A percentile compares a stretch with the other conserved stretches of the same genome.
Evolutionary conservation across 2,113 vertebrate species (phyloP).

Genomic region (Eublepharis macularius): DNA sequence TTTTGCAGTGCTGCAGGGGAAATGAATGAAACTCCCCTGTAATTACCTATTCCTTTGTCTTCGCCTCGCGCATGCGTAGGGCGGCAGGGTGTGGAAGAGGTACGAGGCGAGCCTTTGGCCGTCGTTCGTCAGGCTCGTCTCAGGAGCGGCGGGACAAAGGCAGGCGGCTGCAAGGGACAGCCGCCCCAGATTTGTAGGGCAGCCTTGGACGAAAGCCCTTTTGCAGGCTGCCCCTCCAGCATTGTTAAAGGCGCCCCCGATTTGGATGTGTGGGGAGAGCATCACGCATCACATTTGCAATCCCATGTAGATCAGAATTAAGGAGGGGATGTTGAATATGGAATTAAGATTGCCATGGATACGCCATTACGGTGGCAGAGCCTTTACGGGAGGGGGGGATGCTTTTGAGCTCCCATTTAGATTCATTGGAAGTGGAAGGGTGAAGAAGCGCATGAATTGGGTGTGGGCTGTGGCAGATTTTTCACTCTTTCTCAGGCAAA

Average conservation of each 20-base stretch:
- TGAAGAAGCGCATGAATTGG: background rate
- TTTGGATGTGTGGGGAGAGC: background rate
- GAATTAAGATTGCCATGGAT: background rate
- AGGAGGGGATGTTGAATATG: background rate
- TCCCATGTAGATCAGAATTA: background rate
- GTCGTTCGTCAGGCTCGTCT: conserved; percentile 45
- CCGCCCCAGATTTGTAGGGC: background rate
- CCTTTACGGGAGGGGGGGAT: background rate
- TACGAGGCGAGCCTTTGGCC: conserved; percentile 40
- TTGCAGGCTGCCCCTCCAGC: background rate
- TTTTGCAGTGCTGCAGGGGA: conserved; percentile 45
- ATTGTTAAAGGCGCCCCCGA: background rate
- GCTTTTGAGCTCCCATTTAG: background rate
- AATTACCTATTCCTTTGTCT: conserved; percentile 82
- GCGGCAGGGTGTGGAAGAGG: conserved; percentile 64
- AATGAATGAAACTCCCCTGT: conserved; percentile 59
- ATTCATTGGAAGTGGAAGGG: background rate
- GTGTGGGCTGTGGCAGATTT: background rate
- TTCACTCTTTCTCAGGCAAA: conserved; percentile 31
- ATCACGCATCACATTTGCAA: background rate
- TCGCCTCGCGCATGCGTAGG: conserved; percentile 74
- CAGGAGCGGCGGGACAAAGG: conserved; percentile 63
- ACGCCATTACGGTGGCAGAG: background rate
- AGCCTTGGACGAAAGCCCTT: background rate
- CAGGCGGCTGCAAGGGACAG: conserved; percentile 43